Conservation (phyloP, 2,113 vertebrate species). For the Chloebia gouldiae region DNA sequence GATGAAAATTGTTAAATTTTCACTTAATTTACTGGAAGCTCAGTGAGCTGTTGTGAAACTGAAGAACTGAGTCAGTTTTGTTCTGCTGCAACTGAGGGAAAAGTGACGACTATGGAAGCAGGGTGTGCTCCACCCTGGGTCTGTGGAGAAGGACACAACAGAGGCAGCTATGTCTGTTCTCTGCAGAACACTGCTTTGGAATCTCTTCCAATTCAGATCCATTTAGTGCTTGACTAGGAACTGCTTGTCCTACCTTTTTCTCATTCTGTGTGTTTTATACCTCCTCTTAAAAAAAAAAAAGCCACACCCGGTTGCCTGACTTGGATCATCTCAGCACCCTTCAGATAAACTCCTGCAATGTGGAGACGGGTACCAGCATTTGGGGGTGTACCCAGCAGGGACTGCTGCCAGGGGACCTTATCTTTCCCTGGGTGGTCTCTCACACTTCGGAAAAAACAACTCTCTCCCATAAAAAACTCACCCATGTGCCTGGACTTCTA, state of each 20-base stretch:
- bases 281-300: accelerated
- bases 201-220: background rate
- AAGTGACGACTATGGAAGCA: background rate
- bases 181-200: background rate
- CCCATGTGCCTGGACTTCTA: background rate
- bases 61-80: background rate
- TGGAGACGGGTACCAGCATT: background rate
- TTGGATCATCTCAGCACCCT: background rate
- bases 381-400: background rate
- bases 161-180: background rate
- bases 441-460: background rate
- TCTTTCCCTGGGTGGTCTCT: background rate
- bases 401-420: background rate
- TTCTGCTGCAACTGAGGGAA: background rate
- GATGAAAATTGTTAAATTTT: slow-evolving; percentile 8
- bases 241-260: background rate
- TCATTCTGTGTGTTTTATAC: accelerated
- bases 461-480: background rate
- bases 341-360: background rate
- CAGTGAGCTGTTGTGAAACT: background rate
- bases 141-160: background rate
- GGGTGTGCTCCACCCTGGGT: background rate
- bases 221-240: background rate
- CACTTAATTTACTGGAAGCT: slow-evolving; percentile 7
- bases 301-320: accelerated